A percentile compares a stretch with the other conserved stretches of the same genome.
phyloP scores from a whole-genome alignment of 2,888 invertebrate species.

The Drosophila ustulata region DNA sequence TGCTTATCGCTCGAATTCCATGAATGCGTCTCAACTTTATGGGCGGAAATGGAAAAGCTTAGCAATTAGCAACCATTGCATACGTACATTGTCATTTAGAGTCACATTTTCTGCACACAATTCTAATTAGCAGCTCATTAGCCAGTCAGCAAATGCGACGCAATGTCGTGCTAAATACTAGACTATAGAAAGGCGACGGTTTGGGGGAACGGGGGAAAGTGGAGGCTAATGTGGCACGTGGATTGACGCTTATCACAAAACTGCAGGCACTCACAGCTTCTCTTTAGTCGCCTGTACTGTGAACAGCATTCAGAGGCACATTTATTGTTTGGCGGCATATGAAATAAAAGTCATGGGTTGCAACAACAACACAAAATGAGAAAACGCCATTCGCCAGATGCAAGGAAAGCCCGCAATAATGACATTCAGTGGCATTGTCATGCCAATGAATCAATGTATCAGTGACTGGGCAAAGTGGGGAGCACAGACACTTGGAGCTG shows the following conservation, averaged over 20 bases:
- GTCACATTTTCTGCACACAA: slow-evolving; percentile 45
- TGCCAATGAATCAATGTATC: slow-evolving; percentile 65
- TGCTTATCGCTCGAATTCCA: neutral
- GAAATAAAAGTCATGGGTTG: slow-evolving; percentile 35
- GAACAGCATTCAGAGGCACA: slow-evolving; percentile 17
- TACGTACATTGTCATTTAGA: slow-evolving; percentile 38
- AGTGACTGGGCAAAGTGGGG: slow-evolving; percentile 18
- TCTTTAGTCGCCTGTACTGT: neutral
- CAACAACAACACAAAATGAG: slow-evolving; percentile 4
- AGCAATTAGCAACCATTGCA: slow-evolving; percentile 27
- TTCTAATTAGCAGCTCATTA: slow-evolving; percentile 75
- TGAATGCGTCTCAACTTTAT: neutral
- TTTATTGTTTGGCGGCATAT: slow-evolving; percentile 53
- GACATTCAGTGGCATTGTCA: slow-evolving; percentile 63
- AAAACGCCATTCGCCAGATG: neutral
- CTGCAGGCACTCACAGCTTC: slow-evolving; percentile 48
- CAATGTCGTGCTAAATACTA: slow-evolving; percentile 34
- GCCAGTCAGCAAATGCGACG: slow-evolving; percentile 60
- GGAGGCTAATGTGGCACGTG: slow-evolving; percentile 37
- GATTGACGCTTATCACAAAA: slow-evolving; percentile 66
- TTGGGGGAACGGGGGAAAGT: too few relatives aligned
- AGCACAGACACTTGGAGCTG: neutral
- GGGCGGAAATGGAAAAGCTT: slow-evolving; percentile 1
- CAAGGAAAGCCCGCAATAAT: slow-evolving; percentile 45
- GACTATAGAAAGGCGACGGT: neutral